Base-by-base conservation (phyloP, 2,113 vertebrate genomes). In the Holacanthus passer region DNA sequence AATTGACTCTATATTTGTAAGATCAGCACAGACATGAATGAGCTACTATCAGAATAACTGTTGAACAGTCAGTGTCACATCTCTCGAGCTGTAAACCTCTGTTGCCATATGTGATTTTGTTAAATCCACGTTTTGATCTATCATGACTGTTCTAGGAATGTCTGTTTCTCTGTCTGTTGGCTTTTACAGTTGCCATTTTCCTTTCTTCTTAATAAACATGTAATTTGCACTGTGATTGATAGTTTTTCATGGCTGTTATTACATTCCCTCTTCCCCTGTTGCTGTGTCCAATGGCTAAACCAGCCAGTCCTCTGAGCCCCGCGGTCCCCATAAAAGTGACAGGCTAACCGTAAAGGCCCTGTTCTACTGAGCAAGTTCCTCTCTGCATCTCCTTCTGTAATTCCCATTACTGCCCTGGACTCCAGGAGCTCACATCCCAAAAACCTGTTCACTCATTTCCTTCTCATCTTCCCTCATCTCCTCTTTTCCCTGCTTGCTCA, bases 391-490 rank as follows among this genome's bases (percentile, higher is more conserved):
- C 70, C 65, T 89, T 75, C 94, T 95, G 94, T 82, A 56, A 93
- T 92, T 93, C 83, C 87, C 94, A 96, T 96, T 89, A 93, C 80
- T 87, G 79, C 92, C 91, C 66, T 62, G 89, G 73, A 87, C 88
- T 94, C 92, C 90, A 90, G 87, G 69, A 77, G 69, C 83, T 83
- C 79, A 64, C 63, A 0, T 88, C 83, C 37, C 55, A 78, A 70
- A 79, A 87, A 84, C 70, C 84, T 88, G 82, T 87, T 90, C 66
- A 45, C 59, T 75, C 60, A 9, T 66, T 73, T 71, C 39, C 73
- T 52, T 41, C 69, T 75, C 60, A 39, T 69, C 74, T 37, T 58
- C 41, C 22, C 78, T 60, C 69, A 63, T 43, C 56, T 68, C 58
- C 55, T 62, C 6, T 62, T 79, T 82, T 60, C 31, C 20, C 20